These are phyloP conservation scores for Margarornis squamiger DNA, from an alignment of 2,797 vertebrate species.

Conservation along the genomic window DNA sequence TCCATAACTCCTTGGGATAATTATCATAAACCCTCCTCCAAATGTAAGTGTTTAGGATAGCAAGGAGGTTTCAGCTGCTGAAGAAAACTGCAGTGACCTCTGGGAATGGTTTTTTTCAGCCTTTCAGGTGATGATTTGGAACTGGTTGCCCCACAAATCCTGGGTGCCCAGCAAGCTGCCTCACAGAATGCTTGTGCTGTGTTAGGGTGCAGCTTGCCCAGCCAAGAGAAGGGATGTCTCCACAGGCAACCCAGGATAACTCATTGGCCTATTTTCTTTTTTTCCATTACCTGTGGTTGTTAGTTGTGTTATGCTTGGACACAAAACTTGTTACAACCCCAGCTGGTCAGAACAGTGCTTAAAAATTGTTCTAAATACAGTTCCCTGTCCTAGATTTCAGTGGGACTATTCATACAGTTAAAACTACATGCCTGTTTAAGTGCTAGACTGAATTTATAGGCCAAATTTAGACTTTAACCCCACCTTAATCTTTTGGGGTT, in stretches of 20 bases:
- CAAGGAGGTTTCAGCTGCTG: not conserved
- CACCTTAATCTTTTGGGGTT: fast-evolving
- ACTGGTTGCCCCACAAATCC: not conserved
- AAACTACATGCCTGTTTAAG: not conserved
- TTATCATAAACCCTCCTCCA: not conserved
- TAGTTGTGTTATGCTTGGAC: not conserved
- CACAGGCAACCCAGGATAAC: not conserved
- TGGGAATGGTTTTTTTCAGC: not conserved
- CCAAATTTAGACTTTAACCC: not conserved
- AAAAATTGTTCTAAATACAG: constrained; percentile 17
- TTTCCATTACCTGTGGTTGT: not conserved
- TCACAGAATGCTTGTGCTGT: not conserved
- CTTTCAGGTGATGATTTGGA: not conserved
- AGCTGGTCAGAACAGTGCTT: not conserved
- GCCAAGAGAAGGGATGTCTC: not conserved
- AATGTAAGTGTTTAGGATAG: not conserved
- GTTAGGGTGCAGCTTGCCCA: fast-evolving
- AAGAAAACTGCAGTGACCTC: constrained; percentile 3
- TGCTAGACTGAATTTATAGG: not conserved
- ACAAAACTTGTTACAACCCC: not conserved
- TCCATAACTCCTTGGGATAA: not conserved
- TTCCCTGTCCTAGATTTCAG: not conserved
- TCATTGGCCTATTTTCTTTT: not conserved
- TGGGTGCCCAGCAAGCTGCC: not conserved
- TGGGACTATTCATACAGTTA: not conserved